Evolutionary conservation across 2,888 invertebrate genomes (phyloP), one percentile per base, ranked within the genome.

Genomic region (Alsophila aescularia): DNA sequence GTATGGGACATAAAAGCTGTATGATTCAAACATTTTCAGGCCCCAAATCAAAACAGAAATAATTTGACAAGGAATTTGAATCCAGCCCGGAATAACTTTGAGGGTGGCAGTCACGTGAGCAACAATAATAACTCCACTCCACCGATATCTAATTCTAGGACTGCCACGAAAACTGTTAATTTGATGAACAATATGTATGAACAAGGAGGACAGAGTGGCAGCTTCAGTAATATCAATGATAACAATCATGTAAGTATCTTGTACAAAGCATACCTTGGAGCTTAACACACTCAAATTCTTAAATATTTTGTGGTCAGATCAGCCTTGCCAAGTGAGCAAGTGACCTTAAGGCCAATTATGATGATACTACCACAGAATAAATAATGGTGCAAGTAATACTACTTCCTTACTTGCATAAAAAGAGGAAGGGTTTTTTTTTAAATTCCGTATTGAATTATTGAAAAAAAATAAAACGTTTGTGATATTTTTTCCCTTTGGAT

Each of bases 171-270:
- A 66, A 86, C 87, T 57, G 86, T 90, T 4, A 91, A 90, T 66
- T 70, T 91, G 61, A 90, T 90, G 70, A 90, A 89, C 77, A 90
- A 91, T 56, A 90, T 91, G 90, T 90, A 87, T 72, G 90, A 90
- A 51, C 87, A 83, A 64, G 85, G 83, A 64, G 85, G 83, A 37
- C 90, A 90, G 66, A 80, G 84, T 64, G 83, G 85, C 34, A 81
- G 79, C 68, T 85, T 87, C 51, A 89, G 83, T 59, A 90, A 89
- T 63, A 56, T 87, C 32, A 90, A 88, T 75, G 91, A 90, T 31
- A 86, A 74, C 70, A 88, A 83, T 70, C 87, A 86, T 64, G 90
- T 89, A 71, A 79, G 86, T 39, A 12, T 34, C 16, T 56, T 34
- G 0, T 6, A 5, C 13, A 12, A 29, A 18, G 18, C 27, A 27